Evolutionary conservation across 1,140 invertebrate species (phyloP).

Genomic region (Atopsyche davidsoni): DNA sequence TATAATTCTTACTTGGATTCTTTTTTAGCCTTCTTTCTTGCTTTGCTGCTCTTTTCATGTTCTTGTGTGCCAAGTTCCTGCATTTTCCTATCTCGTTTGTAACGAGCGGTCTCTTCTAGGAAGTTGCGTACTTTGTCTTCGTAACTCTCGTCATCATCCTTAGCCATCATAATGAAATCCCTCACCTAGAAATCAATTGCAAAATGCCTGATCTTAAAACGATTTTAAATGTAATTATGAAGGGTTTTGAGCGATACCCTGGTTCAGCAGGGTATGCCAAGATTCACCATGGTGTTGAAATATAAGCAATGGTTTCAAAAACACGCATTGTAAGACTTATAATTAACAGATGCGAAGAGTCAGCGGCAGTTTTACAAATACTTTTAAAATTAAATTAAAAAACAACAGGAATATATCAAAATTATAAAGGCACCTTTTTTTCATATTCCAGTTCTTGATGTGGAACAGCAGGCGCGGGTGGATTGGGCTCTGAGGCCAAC

Average conservation of each 20-base stretch:
- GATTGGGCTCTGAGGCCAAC: slow-evolving; percentile 25
- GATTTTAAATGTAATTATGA: no score
- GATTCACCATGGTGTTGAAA: no score
- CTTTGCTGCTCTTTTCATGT: slow-evolving; percentile 65
- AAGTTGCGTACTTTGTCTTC: slow-evolving; percentile 78
- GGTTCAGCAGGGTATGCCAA: no score
- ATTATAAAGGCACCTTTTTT: slow-evolving; percentile 43
- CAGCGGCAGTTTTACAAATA: no score
- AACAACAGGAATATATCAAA: no score
- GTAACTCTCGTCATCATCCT: slow-evolving; percentile 77
- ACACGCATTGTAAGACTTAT: no score
- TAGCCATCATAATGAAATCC: slow-evolving; percentile 69
- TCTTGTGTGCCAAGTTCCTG: slow-evolving; percentile 53
- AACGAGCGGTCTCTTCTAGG: slow-evolving; percentile 70
- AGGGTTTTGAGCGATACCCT: no score
- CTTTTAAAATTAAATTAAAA: no score
- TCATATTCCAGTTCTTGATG: slow-evolving; percentile 60
- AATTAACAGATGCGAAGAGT: no score
- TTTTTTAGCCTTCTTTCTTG: slow-evolving; percentile 53
- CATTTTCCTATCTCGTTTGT: slow-evolving; percentile 68
- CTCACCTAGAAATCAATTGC: slow-evolving; percentile 57
- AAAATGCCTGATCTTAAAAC: no score
- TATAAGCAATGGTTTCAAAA: no score
- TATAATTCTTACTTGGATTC: slow-evolving; percentile 28
- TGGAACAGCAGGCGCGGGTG: slow-evolving; percentile 32